phyloP scores from a whole-genome alignment of 2,797 vertebrate species.

The Xyrichtys novacula region DNA sequence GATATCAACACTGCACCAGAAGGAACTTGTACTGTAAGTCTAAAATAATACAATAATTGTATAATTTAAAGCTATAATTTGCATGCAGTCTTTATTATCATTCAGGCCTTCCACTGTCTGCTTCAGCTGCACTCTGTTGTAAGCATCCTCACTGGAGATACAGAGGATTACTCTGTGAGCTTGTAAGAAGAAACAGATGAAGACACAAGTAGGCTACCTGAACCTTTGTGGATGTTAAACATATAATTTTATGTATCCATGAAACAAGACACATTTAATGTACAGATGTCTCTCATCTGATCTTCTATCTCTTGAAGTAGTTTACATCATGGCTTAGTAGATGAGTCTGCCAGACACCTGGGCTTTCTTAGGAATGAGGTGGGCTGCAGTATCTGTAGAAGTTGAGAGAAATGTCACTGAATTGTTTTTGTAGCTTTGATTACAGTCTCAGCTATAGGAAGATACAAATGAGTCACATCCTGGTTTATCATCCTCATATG shows the following conservation, averaged over 20 bases:
- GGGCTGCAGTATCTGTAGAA: no score
- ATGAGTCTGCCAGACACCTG: slow-evolving; percentile 82
- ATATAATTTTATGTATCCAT: no score
- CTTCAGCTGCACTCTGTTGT: no score
- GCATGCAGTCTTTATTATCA: no score
- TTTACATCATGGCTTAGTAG: slow-evolving; percentile 83
- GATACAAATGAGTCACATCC: slow-evolving; percentile 3
- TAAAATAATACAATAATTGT: slow-evolving; percentile 10
- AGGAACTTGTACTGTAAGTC: slow-evolving; percentile 87
- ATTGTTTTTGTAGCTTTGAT: slow-evolving; percentile 79
- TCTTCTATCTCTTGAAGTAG: slow-evolving; percentile 88
- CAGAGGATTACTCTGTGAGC: no score
- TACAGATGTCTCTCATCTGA: slow-evolving; percentile 76
- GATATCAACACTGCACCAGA: slow-evolving; percentile 88
- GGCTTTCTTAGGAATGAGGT: slow-evolving; percentile 81
- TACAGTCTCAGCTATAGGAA: slow-evolving; percentile 83
- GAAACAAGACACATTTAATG: not conserved
- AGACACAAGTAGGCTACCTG: no score
- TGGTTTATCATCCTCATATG: not conserved
- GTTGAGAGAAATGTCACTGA: slow-evolving; percentile 85
- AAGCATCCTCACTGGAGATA: no score
- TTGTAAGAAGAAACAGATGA: no score
- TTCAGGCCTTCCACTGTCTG: no score
- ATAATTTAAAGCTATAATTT: no score
- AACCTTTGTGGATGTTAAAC: not conserved